These are phyloP conservation scores for Myoxocephalus aenaeus DNA, from an alignment of 2,797 vertebrate genomes.

Conservation along the genomic window DNA sequence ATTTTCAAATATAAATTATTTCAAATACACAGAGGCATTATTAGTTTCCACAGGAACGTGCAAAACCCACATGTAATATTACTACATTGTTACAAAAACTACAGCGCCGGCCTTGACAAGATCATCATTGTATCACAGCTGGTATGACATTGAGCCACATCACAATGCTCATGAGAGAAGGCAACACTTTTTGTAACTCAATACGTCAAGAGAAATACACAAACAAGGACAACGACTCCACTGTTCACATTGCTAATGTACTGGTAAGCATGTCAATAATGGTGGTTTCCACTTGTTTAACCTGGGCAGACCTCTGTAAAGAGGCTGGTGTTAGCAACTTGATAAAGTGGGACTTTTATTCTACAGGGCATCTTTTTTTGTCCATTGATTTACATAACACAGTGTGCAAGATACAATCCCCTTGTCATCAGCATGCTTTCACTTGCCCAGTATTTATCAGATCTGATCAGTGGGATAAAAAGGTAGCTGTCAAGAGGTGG, in stretches of 20 bases:
- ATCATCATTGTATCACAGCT: slow-evolving; percentile 38
- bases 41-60: slow-evolving; percentile 55
- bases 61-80: slow-evolving; percentile 55
- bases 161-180: slow-evolving; percentile 50
- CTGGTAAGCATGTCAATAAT: slow-evolving; percentile 8
- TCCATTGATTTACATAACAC: slow-evolving; percentile 11
- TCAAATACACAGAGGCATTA: slow-evolving; percentile 41
- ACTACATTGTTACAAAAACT: slow-evolving; percentile 63
- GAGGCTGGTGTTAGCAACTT: slow-evolving; percentile 3
- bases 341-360: slow-evolving; percentile 14
- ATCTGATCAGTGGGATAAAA: slow-evolving; percentile 38
- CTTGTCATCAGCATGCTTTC: slow-evolving; percentile 34
- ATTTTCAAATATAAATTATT: slow-evolving; percentile 48
- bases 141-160: slow-evolving; percentile 44
- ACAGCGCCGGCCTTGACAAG: slow-evolving; percentile 45
- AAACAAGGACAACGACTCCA: slow-evolving; percentile 41
- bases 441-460: slow-evolving; percentile 36
- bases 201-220: slow-evolving; percentile 37
- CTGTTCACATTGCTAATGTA: slow-evolving; percentile 28
- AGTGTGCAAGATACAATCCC: slow-evolving; percentile 26
- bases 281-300: slow-evolving; percentile 14
- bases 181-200: slow-evolving; percentile 38
- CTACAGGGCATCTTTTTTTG: not conserved
- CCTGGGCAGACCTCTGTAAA: slow-evolving; percentile 7
- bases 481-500: slow-evolving; percentile 22